Base-by-base conservation (phyloP, 2,888 invertebrate genomes). In the Caenorhabditis virilis region DNA sequence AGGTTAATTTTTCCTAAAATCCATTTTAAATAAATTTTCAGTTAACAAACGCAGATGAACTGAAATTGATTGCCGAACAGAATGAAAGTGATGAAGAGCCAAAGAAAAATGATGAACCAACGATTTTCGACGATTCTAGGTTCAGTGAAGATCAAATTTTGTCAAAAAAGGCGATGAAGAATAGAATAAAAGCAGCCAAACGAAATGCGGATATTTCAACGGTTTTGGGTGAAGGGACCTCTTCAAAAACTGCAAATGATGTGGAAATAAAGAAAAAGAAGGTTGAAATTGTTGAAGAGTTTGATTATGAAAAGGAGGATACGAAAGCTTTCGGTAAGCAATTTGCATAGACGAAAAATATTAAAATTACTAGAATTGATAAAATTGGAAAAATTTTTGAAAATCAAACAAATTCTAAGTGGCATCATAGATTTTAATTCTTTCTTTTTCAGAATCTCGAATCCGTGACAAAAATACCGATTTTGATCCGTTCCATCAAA, bases 151-250 rank as follows among this genome's bases (percentile, higher is more conserved):
- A 69, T 36, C 60, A 72, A 27, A 20, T 72, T 9, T 43, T 72
- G 46, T 68, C 74, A 16, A 75, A 72, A 53, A 72, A 72, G 47
- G 70, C 68, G 2, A 47, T 75, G 55, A 72, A 72, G 25, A 39
- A 64, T 27, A 61, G 62, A 50, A 35, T 61, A 41, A 55, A 70
- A 45, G 26, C n/a, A 16, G 43, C 27, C 2, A 33, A 50, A 41
- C 47, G 54, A 33, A 54, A 57, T 27, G 57, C 54, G 11, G 57
- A 57, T 36, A 45, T 56, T 4, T 66, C 59, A 20, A 45, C 55
- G 1, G 63, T 52, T 7, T 33, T 65, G n/a, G 61, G 61, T 25
- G 61, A 60, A 41, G 18, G 36, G 5, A 36, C 9, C 16, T 9
- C 23, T 23, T 42, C 42, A 4, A 23, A 18, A 15, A 5, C 43